Base-by-base conservation (phyloP, 2,113 vertebrate species). In the Oreochromis aureus region DNA sequence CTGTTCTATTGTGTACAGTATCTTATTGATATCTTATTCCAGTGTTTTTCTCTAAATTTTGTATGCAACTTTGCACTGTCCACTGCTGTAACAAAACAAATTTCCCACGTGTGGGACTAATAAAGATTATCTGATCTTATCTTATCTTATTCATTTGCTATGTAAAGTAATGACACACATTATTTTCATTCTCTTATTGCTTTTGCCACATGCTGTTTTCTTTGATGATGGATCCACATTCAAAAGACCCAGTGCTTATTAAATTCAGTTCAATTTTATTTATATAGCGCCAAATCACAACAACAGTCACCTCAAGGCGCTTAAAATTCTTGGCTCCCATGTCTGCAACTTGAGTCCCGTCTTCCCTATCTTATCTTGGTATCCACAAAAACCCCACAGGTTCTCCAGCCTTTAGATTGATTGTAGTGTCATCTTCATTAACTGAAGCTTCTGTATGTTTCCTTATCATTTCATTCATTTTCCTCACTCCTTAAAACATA, bases 221-320 rank as follows among this genome's bases (percentile, higher is more conserved):
- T 39, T 66, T 39, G 18, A 12, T 66, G 61, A n/a, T 39, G 32
- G 18, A 66, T 7, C 6, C 1, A n/a, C 4, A 66, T 36, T 66
- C 32, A 0, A 6, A 66, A 36, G 10, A n/a, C 32, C 10, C 2
- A 66, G 32, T n/a, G 61, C 32, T 36, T 66, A n/a, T 0, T 66
- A 5, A 58, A 27, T 27, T 56, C 1, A 56, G 27, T 56, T 56
- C 4, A 46, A 3, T 46, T 46, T 7, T 48, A 48, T 16, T 7
- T 15, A 32, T 32, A 32, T 32, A 32, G 30, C 30, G 30, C 30
- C 30, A 32, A 7, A 48, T 48, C 46, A 48, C 46, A 48, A 48
- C 46, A 48, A 48, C 46, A 4, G 46, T 18, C 46, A 7, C 3
- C 44, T 46, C 3, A 48, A 48, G 3, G 1, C 0, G 34, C 34